Base-by-base conservation (phyloP, 2,888 invertebrate genomes). In the Polymixis lichenea region DNA sequence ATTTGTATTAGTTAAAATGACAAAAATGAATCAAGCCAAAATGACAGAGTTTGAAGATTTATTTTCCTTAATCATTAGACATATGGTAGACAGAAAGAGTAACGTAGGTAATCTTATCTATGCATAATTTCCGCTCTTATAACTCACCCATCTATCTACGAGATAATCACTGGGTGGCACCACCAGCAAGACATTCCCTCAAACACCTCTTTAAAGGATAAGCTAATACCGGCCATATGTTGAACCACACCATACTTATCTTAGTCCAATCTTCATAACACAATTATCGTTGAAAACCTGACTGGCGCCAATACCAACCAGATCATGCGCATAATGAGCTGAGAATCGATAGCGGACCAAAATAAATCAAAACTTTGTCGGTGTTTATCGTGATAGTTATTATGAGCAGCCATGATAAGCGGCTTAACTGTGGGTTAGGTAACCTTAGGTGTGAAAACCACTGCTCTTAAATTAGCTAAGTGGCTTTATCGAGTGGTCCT, bases 391-490 rank as follows among this genome's bases (percentile, higher is more conserved):
- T 56, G 71, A 80, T 83, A 75, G 75, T 77, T 75, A 88, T 87
- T 84, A 80, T 81, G 80, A 83, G 86, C 65, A 82, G 56, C 76
- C 68, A 77, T 86, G 86, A 87, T 91, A 92, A 92, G 88, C 89
- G 64, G 90, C 89, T 91, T 92, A 91, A 82, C 86, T 78, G 77
- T 86, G 88, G 89, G 91, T 92, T 91, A 90, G 86, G 78, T 85
- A 84, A 88, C 85, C 84, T 87, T 88, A 91, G 90, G 91, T 92
- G 93, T 92, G 91, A 91, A 92, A 92, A 92, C 86, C 84, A 82
- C 89, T 80, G 87, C 88, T 90, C 89, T 90, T 92, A 92, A 92
- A 93, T 93, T 90, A 91, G 90, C 92, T 91, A 90, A 92, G 93
- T 92, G 90, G 92, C 92, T 92, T 90, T 93, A 94, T 93, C 92